Base-by-base conservation (phyloP, 1,140 invertebrate species). In the Lepidostoma basale region DNA sequence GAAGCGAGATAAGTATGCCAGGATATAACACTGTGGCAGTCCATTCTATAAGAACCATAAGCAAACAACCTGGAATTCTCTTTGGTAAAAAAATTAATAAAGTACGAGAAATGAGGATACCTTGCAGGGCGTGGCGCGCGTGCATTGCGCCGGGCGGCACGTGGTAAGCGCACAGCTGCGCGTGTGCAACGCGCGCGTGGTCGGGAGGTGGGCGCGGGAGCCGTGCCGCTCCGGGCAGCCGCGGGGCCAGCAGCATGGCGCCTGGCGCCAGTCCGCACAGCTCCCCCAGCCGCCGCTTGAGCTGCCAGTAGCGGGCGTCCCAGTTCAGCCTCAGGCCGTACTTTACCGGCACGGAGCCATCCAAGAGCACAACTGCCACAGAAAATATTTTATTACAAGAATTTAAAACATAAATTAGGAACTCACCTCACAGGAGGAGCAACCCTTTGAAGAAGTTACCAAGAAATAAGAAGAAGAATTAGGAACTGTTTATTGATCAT, bases 281-380 rank as follows among this genome's bases (percentile, higher is more conserved):
- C 6, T 83, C 79, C 25, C 86, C 83, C 9, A 94, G 78, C 68
- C 89, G 88, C 69, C 87, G 85, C 80, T 92, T 94, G 10, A 94
- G 76, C 42, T 88, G 86, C 5, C 80, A 76, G 73, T 93, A 93
- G 33, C 89, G 89, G 69, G 90, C 90, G 74, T 94, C 92, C 23
- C 90, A 89, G 77, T 90, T 91, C 10, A 94, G 81, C 9, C 92
- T 82, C 42, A 95, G 79, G 0, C 92, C 93, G 77, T 95, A 96
- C 75, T 92, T 92, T 0, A 90, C 84, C 1, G 94, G 93, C 22
- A 90, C 86, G 12, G 88, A 88, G 0, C 92, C 93, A 78, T 94
- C 90, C 62, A 93, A 78, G 16, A 88, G 80, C 67, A 94, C 88
- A 8, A 94, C 92, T 90, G 77, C 73, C 83, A 9, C 1, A 33